These are phyloP conservation scores for Agrilus mali DNA, from an alignment of 2,888 invertebrate species.

Conservation along the genomic window DNA sequence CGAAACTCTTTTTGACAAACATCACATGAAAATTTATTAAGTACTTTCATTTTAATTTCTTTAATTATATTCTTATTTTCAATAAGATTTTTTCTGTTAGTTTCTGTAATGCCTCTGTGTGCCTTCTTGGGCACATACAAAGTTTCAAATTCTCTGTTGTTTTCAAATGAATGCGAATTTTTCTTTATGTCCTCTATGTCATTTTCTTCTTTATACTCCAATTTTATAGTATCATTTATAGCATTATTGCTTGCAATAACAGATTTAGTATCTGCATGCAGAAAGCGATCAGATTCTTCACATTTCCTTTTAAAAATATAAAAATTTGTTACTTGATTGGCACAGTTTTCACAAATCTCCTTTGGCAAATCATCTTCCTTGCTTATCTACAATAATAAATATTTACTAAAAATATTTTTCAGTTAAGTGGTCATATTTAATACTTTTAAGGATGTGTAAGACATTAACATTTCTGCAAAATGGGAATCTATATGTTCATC, in stretches of 20 bases:
- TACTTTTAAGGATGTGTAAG: conserved; percentile 31
- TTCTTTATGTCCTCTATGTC: no score
- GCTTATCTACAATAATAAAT: conserved; percentile 24
- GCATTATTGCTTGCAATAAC: no score
- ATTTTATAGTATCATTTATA: no score
- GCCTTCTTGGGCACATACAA: no score
- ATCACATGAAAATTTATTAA: conserved; percentile 25
- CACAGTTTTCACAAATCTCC: conserved; percentile 43
- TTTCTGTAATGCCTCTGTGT: no score
- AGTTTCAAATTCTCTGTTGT: no score
- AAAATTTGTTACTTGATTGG: conserved; percentile 35
- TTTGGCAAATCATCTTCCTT: conserved; percentile 46
- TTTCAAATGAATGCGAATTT: no score
- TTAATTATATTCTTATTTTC: no score
- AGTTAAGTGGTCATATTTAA: neutral
- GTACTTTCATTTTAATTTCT: no score
- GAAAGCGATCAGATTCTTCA: conserved; percentile 30
- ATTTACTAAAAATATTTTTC: neutral
- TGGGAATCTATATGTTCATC: conserved; percentile 23
- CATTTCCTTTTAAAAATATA: conserved; percentile 39
- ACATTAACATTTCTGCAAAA: conserved; percentile 32
- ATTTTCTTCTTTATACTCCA: no score
- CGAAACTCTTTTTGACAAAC: conserved; percentile 38
- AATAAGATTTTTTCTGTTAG: no score
- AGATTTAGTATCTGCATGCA: no score